Evolutionary conservation across 2,888 invertebrate species (phyloP).

Genomic region (Volucella inflata): DNA sequence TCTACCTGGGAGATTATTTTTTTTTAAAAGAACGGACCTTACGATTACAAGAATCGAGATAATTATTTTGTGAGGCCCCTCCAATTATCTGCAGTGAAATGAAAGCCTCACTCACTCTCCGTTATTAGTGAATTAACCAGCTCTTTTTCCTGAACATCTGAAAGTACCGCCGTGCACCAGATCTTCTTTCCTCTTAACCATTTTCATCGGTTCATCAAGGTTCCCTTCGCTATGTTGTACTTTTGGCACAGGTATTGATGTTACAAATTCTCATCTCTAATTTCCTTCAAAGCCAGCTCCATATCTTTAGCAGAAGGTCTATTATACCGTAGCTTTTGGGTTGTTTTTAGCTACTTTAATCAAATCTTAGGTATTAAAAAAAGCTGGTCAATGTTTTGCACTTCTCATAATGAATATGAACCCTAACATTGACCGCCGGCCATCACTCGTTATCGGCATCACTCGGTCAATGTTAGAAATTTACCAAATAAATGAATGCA

Average conservation of each 20-base stretch:
- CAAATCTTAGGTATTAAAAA: slow-evolving; percentile 14
- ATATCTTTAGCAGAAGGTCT: slow-evolving; percentile 17
- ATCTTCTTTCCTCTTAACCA: too few species aligned
- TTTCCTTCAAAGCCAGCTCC: slow-evolving; percentile 14
- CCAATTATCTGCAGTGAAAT: slow-evolving; percentile 14
- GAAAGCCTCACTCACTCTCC: slow-evolving; percentile 26
- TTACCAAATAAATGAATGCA: background rate
- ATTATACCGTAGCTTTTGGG: slow-evolving; percentile 17
- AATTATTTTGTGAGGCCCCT: slow-evolving; percentile 17
- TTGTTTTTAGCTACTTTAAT: slow-evolving; percentile 11
- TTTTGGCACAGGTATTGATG: slow-evolving; percentile 21
- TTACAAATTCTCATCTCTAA: slow-evolving; percentile 1
- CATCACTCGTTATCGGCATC: too few species aligned
- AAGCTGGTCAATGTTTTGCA: slow-evolving; percentile 4
- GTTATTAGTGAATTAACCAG: background rate
- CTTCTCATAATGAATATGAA: background rate
- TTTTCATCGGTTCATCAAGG: too few species aligned
- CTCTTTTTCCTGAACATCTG: too few species aligned
- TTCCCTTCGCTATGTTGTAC: slow-evolving; percentile 23
- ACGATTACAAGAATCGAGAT: slow-evolving; percentile 18
- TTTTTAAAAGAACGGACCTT: slow-evolving; percentile 14
- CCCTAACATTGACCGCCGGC: too few species aligned
- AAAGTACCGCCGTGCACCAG: too few species aligned
- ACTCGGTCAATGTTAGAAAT: too few species aligned
- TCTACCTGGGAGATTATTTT: too few species aligned